Evolutionary conservation across 2,113 vertebrate genomes (phyloP).

Genomic region (Thunnus thynnus): DNA sequence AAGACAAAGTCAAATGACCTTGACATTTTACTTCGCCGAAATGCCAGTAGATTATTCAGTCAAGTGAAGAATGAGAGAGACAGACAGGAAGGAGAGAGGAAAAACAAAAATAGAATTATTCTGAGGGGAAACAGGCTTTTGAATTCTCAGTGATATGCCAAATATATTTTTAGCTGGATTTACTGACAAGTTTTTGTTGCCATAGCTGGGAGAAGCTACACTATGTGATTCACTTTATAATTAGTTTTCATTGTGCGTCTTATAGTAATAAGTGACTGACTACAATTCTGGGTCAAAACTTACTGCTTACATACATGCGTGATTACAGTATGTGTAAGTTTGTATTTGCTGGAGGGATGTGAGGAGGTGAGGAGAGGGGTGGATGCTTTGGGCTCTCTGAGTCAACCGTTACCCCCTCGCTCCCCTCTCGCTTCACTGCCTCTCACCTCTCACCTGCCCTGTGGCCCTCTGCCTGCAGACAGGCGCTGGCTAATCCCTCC

Average conservation of each 20-base stretch:
- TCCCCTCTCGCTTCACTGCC: constrained; percentile 69
- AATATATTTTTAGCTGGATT: constrained; percentile 51
- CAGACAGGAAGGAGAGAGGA: constrained; percentile 37
- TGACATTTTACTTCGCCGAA: constrained; percentile 81
- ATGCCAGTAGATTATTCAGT: constrained; percentile 80
- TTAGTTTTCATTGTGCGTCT: not conserved
- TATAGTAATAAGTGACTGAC: not conserved
- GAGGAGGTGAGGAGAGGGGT: not conserved
- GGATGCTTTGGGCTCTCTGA: constrained; percentile 77
- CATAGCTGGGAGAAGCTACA: constrained; percentile 7
- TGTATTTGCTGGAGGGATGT: constrained; percentile 42
- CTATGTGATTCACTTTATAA: constrained; percentile 13
- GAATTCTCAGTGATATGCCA: constrained; percentile 51
- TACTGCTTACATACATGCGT: constrained; percentile 12
- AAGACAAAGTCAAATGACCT: constrained; percentile 79
- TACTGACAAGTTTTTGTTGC: constrained; percentile 30
- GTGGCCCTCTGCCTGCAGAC: constrained; percentile 72
- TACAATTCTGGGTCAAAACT: constrained; percentile 17
- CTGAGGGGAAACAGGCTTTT: constrained; percentile 61
- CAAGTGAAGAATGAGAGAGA: constrained; percentile 66
- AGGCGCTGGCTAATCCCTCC: constrained; percentile 63
- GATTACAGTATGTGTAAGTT: constrained; percentile 46
- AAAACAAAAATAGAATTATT: constrained; percentile 59
- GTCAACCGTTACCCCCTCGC: constrained; percentile 75
- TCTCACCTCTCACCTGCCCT: constrained; percentile 82